A percentile compares a stretch with the other conserved stretches of the same genome.
Conservation (phyloP, 2,113 vertebrate genomes). For the Sander lucioperca region DNA sequence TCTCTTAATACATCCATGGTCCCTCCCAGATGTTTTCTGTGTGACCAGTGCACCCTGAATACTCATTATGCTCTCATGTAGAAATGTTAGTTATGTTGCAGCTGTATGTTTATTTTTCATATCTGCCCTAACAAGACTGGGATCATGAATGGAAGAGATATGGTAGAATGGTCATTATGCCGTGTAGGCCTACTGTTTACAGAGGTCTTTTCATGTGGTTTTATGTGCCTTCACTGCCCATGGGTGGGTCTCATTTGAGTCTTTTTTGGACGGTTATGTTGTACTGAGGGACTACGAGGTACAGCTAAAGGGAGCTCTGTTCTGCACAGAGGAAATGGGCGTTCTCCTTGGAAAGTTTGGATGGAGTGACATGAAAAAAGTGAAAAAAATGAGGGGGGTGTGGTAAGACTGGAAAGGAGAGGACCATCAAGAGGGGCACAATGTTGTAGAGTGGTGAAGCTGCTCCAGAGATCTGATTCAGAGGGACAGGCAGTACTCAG, state of each 20-base stretch:
- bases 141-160: slow-evolving; percentile 23
- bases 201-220: slow-evolving; percentile 69
- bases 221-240: slow-evolving; percentile 39
- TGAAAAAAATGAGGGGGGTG: slow-evolving; percentile 66
- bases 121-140: not conserved
- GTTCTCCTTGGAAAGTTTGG: slow-evolving; percentile 74
- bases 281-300: slow-evolving; percentile 47
- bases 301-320: slow-evolving; percentile 74
- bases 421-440: slow-evolving; percentile 65
- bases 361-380: slow-evolving; percentile 55
- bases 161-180: slow-evolving; percentile 14
- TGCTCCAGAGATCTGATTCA: slow-evolving; percentile 35
- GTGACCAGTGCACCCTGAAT: slow-evolving; percentile 27
- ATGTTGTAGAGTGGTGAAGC: slow-evolving; percentile 32
- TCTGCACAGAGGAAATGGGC: slow-evolving; percentile 82
- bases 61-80: slow-evolving; percentile 17
- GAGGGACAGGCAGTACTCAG: slow-evolving; percentile 16
- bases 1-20: too few species aligned
- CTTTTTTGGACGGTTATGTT: slow-evolving; percentile 67
- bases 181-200: slow-evolving; percentile 45
- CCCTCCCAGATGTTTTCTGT: slow-evolving; percentile 20
- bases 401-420: slow-evolving; percentile 48
- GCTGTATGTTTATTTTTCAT: slow-evolving; percentile 47
- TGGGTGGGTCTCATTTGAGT: slow-evolving; percentile 74
- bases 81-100: slow-evolving; percentile 52